Conservation (phyloP, 2,888 invertebrate genomes). For the Anarsia innoxiella region DNA sequence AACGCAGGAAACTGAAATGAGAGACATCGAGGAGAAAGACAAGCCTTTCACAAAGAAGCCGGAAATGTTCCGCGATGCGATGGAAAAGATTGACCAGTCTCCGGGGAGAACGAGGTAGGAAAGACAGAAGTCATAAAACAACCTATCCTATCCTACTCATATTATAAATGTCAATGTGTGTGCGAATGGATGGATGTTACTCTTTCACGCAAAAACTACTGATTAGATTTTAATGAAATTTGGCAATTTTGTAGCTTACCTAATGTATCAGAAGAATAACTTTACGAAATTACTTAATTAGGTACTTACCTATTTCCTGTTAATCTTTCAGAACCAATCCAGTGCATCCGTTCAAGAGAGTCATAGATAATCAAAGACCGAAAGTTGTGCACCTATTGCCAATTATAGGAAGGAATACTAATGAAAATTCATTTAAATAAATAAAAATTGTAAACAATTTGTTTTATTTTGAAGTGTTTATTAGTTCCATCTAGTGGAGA, state of each 20-base stretch:
- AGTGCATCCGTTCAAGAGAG: slow-evolving; percentile 54
- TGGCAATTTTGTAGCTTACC: no score
- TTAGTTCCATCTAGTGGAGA: no score
- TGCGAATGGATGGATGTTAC: no score
- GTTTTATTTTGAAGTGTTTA: no score
- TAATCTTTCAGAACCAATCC: slow-evolving; percentile 51
- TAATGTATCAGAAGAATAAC: no score
- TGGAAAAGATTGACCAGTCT: slow-evolving; percentile 41
- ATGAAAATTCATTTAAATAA: slow-evolving; percentile 3
- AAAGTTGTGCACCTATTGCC: slow-evolving; percentile 21
- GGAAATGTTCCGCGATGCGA: slow-evolving; percentile 47
- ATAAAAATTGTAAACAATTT: background rate
- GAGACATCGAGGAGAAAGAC: slow-evolving; percentile 40
- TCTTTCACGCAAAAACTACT: no score
- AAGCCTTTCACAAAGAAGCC: slow-evolving; percentile 51
- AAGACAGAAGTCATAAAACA: no score
- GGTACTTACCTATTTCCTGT: no score
- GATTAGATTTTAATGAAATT: no score
- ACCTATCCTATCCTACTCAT: no score
- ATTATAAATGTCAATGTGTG: no score
- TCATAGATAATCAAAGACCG: slow-evolving; percentile 28
- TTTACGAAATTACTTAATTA: no score
- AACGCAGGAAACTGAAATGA: slow-evolving; percentile 45
- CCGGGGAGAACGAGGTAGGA: slow-evolving; percentile 39
- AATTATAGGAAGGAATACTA: slow-evolving; percentile 19